Conservation (phyloP, 1,140 invertebrate species). For the Globodera ellingtonae region DNA sequence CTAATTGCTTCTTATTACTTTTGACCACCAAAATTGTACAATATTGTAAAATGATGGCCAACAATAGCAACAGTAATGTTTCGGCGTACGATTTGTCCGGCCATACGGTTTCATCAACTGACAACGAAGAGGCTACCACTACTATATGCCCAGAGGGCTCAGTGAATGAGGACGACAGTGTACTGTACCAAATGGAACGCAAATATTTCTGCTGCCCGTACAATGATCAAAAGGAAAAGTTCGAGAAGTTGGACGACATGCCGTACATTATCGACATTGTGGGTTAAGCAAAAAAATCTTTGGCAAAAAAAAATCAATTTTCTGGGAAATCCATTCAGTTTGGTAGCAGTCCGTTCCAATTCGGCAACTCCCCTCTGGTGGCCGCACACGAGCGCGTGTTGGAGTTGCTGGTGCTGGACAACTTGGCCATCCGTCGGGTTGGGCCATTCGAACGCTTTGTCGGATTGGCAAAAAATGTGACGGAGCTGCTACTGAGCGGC, state of each 20-base stretch:
- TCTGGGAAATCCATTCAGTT: neutral
- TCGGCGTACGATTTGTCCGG: too few relatives aligned
- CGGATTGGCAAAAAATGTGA: slow-evolving; percentile 25
- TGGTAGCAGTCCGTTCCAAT: slow-evolving; percentile 7
- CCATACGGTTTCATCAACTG: neutral
- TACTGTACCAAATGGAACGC: slow-evolving; percentile 25
- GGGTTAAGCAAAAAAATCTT: neutral
- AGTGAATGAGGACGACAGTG: neutral
- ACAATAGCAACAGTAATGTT: too few relatives aligned
- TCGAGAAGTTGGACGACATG: neutral
- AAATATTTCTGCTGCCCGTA: slow-evolving; percentile 20
- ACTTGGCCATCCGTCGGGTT: slow-evolving; percentile 22
- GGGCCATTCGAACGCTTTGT: slow-evolving; percentile 9
- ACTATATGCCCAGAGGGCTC: neutral
- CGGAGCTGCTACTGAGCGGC: slow-evolving; percentile 17
- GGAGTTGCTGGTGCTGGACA: slow-evolving; percentile 23
- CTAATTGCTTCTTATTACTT: too few relatives aligned
- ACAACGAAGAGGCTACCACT: neutral
- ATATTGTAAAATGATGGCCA: neutral
- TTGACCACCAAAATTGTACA: neutral
- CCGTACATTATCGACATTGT: slow-evolving; percentile 23
- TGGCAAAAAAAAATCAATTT: neutral
- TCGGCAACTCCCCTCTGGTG: slow-evolving; percentile 11
- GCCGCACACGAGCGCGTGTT: slow-evolving; percentile 20
- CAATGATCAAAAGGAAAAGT: slow-evolving; percentile 11